Base-by-base conservation (phyloP, 2,113 vertebrate species). In the Amia ocellicauda region DNA sequence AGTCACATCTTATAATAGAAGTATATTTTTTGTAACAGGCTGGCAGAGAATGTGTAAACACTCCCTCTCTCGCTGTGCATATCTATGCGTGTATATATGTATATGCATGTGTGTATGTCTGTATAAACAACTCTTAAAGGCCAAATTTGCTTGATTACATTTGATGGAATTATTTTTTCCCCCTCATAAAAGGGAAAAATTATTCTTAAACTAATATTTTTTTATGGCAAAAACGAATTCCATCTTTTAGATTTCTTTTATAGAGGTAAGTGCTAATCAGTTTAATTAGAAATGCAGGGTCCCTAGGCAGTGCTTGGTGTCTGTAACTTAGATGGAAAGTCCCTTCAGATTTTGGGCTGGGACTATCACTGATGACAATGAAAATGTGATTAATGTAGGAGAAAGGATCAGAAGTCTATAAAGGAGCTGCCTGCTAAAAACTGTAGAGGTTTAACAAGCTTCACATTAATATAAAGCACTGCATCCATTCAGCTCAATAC, bases 381-480 rank as follows among this genome's bases (percentile, higher is more conserved):
- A 47, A 47, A 47, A 47, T 47, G 45, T 47, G 45, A 47, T 47
- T 47, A 47, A 47, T 47, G 45, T 17, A 17, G 45, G n/a, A 19
- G n/a, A 47, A 47, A 47, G 16, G n/a, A 47, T n/a, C 14, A 47
- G 45, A 17, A 47, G 5, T 47, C 45, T 47, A 11, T 17, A 19
- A 47, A 47, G 45, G 5, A 47, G 45, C 45, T 47, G 45, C 16
- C 4, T 47, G 40, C 40, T 42, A 14, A 42, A 42, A 11, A 47
- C 14, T 16, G 16, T 47, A 1, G 3, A 47, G 16, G n/a, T 47
- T 47, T 47, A 47, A 7, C 14, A 16, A 47, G 16, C 5, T 3
- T n/a, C 3, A 47, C 13, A 19, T 47, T 14, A 2, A 19, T 47
- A 17, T 47, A 19, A 47, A 47, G n/a, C n/a, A 47, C 45, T 47